Conservation (phyloP, 2,888 invertebrate species). For the Vandiemenella viatica region DNA sequence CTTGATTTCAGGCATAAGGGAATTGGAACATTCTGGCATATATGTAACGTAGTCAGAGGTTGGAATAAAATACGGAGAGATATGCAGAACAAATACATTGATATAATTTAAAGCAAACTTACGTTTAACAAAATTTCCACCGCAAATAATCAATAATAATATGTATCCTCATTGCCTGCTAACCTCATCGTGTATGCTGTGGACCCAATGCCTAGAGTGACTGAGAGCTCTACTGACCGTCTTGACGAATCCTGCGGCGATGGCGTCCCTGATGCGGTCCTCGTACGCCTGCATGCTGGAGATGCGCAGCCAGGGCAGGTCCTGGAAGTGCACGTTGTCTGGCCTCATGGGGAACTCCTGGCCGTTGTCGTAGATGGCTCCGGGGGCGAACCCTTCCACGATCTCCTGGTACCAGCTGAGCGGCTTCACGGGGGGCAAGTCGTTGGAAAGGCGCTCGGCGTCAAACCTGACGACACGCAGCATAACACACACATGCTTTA, state of each 20-base stretch:
- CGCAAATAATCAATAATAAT: no score
- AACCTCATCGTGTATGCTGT: no score
- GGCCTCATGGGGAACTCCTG: constrained; percentile 36
- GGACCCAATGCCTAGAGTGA: no score
- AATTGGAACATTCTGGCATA: no score
- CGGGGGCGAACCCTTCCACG: constrained; percentile 34
- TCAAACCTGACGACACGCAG: constrained; percentile 10
- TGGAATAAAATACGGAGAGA: no score
- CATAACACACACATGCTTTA: no score
- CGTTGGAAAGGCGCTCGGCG: constrained; percentile 20
- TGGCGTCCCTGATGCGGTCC: constrained; percentile 40
- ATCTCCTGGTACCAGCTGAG: constrained; percentile 17
- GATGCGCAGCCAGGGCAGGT: constrained; percentile 18
- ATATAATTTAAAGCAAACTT: no score
- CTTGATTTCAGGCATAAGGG: no score
- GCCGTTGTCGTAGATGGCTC: constrained; percentile 38
- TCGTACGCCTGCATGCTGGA: constrained; percentile 31
- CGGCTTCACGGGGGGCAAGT: constrained; percentile 17
- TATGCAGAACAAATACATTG: no score
- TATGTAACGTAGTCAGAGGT: no score
- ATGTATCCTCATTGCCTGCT: no score
- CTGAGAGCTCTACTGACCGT: constrained; percentile 5
- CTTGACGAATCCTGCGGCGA: constrained; percentile 22
- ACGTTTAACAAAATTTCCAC: no score
- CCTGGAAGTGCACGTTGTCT: constrained; percentile 22